Conservation (phyloP, 2,797 vertebrate genomes). For the Microctenopoma steveboyesi region DNA sequence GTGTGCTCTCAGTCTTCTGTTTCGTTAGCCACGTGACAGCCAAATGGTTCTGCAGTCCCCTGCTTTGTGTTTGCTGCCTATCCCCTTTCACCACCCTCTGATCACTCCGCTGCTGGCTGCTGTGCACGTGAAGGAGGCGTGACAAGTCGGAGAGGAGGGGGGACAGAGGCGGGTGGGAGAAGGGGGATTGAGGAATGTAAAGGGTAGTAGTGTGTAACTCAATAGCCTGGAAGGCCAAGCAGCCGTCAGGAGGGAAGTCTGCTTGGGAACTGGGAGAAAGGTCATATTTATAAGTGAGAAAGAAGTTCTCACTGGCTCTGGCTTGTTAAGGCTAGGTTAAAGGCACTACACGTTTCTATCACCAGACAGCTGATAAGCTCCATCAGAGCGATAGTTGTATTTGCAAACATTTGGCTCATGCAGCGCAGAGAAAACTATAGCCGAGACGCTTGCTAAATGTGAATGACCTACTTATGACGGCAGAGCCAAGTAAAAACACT, state of each 20-base stretch:
- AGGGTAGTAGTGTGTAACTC: slow-evolving; percentile 45
- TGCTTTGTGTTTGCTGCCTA: slow-evolving; percentile 24
- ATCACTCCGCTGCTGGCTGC: slow-evolving; percentile 68
- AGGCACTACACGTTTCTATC: slow-evolving; percentile 24
- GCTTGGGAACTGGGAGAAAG: slow-evolving; percentile 86
- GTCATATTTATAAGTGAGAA: slow-evolving; percentile 76
- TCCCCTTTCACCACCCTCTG: slow-evolving; percentile 23
- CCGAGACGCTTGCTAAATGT: slow-evolving; percentile 11
- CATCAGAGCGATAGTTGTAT: slow-evolving; percentile 26
- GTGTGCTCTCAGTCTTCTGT: slow-evolving; percentile 4
- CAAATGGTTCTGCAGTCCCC: slow-evolving; percentile 21
- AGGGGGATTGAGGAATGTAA: slow-evolving; percentile 57
- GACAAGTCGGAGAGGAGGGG: slow-evolving; percentile 25
- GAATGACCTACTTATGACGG: slow-evolving; percentile 41
- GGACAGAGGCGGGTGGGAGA: not conserved
- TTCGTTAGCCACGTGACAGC: slow-evolving; percentile 30
- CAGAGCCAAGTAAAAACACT: slow-evolving; percentile 29
- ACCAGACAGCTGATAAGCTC: slow-evolving; percentile 51
- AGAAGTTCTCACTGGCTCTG: not conserved
- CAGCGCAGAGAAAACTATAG: slow-evolving; percentile 3
- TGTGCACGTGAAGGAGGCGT: slow-evolving; percentile 76
- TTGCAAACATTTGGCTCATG: slow-evolving; percentile 46
- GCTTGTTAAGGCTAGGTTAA: slow-evolving; percentile 41
- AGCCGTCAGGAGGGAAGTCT: slow-evolving; percentile 34
- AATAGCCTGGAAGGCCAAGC: slow-evolving; percentile 40